A percentile compares a stretch with the other conserved stretches of the same genome.
Conservation (phyloP, 2,113 vertebrate species). For the Asarcornis scutulata region DNA sequence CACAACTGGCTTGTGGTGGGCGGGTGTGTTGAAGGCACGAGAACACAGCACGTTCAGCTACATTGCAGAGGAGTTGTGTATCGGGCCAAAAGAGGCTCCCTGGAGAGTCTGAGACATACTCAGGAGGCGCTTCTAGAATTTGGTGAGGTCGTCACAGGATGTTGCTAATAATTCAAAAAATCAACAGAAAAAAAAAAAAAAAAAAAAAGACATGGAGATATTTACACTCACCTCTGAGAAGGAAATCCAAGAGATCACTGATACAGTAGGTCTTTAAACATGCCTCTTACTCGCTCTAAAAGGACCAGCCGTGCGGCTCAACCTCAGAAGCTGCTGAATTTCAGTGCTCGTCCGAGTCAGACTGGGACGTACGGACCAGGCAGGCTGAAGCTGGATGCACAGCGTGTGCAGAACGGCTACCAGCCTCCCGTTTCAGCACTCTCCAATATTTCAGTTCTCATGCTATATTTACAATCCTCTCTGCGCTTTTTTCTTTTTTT, state of each 20-base stretch:
- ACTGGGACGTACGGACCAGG: accelerated
- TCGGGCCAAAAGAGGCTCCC: constrained; percentile 67
- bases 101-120: constrained; percentile 59
- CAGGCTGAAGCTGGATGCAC: accelerated
- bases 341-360: neutral
- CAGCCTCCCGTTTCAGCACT: neutral
- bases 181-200: neutral
- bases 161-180: constrained; percentile 47
- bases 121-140: constrained; percentile 59
- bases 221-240: constrained; percentile 46
- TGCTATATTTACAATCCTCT: neutral
- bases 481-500: neutral
- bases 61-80: constrained; percentile 63
- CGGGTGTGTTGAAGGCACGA: constrained; percentile 66
- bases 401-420: neutral
- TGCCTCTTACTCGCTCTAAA: neutral
- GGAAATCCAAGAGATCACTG: constrained; percentile 2
- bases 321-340: neutral
- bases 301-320: neutral
- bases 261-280: neutral
- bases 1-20: constrained; percentile 67
- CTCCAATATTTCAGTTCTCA: neutral
- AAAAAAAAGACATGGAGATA: constrained; percentile 47
- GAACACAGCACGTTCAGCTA: constrained; percentile 70
- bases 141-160: constrained; percentile 64